Evolutionary conservation across 2,113 vertebrate genomes (phyloP).

Genomic region (Xiphias gladius): DNA sequence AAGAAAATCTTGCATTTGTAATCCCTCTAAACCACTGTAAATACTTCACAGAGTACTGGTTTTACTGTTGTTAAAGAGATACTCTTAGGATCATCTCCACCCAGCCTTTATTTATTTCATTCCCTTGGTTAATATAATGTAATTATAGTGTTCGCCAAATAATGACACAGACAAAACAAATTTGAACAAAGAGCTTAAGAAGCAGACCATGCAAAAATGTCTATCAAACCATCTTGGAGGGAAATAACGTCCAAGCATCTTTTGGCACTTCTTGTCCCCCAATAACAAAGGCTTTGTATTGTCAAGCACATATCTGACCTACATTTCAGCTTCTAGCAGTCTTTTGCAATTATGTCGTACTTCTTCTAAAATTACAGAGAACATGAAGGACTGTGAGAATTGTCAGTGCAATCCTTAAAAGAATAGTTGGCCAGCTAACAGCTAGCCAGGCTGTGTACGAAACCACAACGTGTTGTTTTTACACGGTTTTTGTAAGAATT

Average conservation of each 20-base stretch:
- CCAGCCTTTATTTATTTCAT: not conserved
- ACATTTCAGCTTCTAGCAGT: slow-evolving; percentile 62
- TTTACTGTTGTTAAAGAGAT: slow-evolving; percentile 30
- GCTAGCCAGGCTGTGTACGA: not conserved
- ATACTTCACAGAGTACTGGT: slow-evolving; percentile 22
- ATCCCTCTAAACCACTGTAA: slow-evolving; percentile 24
- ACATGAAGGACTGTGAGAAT: not conserved
- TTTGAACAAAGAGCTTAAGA: slow-evolving; percentile 43
- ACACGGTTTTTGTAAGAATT: not conserved
- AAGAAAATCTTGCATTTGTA: not conserved
- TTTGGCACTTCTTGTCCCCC: slow-evolving; percentile 43
- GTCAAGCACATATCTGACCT: slow-evolving; percentile 52
- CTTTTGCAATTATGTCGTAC: not conserved
- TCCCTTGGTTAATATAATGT: slow-evolving; percentile 33
- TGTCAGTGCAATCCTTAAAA: not conserved
- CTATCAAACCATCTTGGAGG: slow-evolving; percentile 73
- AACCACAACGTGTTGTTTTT: not conserved
- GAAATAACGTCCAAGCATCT: slow-evolving; percentile 39
- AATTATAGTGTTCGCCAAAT: slow-evolving; percentile 61
- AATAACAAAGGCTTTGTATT: slow-evolving; percentile 35
- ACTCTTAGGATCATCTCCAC: slow-evolving; percentile 23
- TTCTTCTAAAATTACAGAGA: not conserved
- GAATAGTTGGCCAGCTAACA: not conserved
- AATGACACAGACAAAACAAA: slow-evolving; percentile 62
- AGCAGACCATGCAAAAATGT: slow-evolving; percentile 53